Evolutionary conservation across 2,113 vertebrate genomes (phyloP).

Genomic region (Tamias sibiricus): DNA sequence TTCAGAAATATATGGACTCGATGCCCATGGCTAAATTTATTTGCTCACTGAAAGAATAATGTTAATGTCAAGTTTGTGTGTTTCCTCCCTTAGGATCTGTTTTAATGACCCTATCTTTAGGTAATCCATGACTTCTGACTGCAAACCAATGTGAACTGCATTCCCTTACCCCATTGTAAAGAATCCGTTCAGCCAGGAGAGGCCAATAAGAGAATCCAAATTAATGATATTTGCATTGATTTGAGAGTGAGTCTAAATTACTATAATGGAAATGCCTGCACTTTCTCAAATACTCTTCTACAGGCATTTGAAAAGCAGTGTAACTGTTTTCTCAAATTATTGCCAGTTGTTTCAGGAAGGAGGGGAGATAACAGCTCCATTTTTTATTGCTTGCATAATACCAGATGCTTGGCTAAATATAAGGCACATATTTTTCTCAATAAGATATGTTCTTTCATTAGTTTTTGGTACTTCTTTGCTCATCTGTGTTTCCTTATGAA

Average conservation of each 20-base stretch:
- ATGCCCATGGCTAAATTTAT: constrained; percentile 59
- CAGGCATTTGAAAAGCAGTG: not conserved
- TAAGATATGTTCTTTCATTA: not conserved
- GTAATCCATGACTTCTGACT: constrained; percentile 74
- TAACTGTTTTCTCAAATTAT: not conserved
- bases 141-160: constrained; percentile 67
- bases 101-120: constrained; percentile 76
- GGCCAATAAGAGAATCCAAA: constrained; percentile 15
- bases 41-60: constrained; percentile 70
- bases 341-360: not conserved
- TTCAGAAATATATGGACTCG: constrained; percentile 71
- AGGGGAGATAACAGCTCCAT: not conserved
- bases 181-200: constrained; percentile 65
- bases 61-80: constrained; percentile 63
- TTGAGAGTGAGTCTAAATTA: constrained; percentile 65
- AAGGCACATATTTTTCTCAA: not conserved
- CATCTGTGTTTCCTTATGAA: not conserved
- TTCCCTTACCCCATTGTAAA: constrained; percentile 55
- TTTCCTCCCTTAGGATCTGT: constrained; percentile 70
- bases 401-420: constrained; percentile 9
- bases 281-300: not conserved
- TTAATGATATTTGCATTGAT: constrained; percentile 68
- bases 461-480: not conserved
- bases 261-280: constrained; percentile 19
- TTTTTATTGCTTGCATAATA: not conserved